phyloP scores from a whole-genome alignment of 1,140 invertebrate genomes.

The Whitmania pigra region DNA sequence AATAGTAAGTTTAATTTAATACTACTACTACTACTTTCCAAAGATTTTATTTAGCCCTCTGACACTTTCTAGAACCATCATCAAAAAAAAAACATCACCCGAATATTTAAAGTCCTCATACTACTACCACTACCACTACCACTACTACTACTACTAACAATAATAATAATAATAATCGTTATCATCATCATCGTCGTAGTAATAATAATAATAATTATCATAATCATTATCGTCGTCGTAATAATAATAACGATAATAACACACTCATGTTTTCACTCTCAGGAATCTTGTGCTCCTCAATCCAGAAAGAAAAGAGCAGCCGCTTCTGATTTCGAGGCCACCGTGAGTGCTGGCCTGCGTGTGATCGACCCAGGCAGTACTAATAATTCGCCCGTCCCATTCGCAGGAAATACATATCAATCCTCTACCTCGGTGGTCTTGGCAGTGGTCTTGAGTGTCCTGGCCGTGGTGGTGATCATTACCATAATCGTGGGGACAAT shows the following conservation, averaged over 20 bases:
- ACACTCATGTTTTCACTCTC: neutral
- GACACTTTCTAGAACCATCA: too few relatives aligned
- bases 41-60: too few relatives aligned
- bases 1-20: too few relatives aligned
- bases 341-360: neutral
- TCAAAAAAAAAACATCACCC: too few relatives aligned
- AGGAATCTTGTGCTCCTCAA: neutral
- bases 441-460: neutral
- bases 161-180: neutral
- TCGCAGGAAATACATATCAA: neutral
- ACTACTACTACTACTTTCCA: too few relatives aligned
- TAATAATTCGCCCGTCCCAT: too few relatives aligned
- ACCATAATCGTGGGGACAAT: neutral
- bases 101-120: too few relatives aligned
- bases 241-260: neutral
- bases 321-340: neutral
- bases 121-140: too few relatives aligned
- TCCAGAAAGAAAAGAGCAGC: neutral
- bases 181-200: neutral
- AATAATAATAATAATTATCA: neutral
- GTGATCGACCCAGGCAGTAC: neutral
- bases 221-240: neutral
- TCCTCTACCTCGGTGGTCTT: neutral
- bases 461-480: neutral
- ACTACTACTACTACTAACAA: too few relatives aligned